Evolutionary conservation across 2,797 vertebrate species (phyloP), one percentile per base, ranked within the genome.

Genomic region (Chelon auratus): DNA sequence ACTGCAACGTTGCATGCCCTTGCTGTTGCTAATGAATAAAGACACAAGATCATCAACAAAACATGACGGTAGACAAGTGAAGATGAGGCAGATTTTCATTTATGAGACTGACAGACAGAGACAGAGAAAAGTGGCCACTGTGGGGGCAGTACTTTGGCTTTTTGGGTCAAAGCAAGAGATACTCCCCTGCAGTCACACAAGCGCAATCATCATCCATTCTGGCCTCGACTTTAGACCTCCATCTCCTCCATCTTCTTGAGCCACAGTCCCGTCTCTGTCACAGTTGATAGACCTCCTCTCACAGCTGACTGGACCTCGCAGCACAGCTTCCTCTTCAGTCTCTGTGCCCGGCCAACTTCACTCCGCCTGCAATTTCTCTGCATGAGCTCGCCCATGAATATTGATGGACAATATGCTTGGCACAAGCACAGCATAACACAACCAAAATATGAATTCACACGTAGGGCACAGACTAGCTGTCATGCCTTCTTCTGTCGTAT

Each of bases 281-380:
- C 66, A 2, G 73, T 60, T 62, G 68, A 83, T 72, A 40, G 72
- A 67, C 78, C 42, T 13, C 47, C 40, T 1, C 69, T 80, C 80
- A 71, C 82, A 83, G 75, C 75, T 69, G 71, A 78, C 56, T 37
- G 62, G 78, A 82, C 62, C 50, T 61, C 74, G 36, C 47, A 54
- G 59, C 60, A 42, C 63, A 37, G 59, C 64, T 40, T 77, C 66
- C 75, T 68, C 54, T 50, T 74, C 75, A 63, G 54, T 36, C 60
- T 68, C 62, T 56, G 68, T 69, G 79, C 68, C 64, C 30, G 62
- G 43, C 30, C 9, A 7, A 43, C 47, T 59, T 68, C 63, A 33
- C 48, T 57, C 75, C 57, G 15, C 11, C 6, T 63, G 67, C 39
- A 68, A 47, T 56, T 59, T 72, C 76, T 71, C 39, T 54, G 58